phyloP scores from a whole-genome alignment of 2,888 invertebrate species.

The Brassicogethes aeneus region DNA sequence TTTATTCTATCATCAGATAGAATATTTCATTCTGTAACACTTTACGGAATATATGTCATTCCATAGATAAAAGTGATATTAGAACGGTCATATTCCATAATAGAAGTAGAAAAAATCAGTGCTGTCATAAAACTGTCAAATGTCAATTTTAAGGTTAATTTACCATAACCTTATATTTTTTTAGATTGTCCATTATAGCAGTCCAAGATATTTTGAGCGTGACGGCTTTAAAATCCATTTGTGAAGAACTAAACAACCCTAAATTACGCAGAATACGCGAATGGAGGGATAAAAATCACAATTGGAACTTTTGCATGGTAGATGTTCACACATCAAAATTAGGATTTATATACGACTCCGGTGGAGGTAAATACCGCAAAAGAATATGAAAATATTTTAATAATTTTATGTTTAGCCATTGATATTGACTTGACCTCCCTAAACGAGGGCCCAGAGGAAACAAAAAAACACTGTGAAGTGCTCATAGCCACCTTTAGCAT shows the following conservation, averaged over 20 bases:
- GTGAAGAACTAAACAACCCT: conserved; percentile 60
- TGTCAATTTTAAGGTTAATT: too few relatives aligned
- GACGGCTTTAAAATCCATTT: conserved; percentile 58
- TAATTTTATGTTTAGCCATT: conserved; percentile 13
- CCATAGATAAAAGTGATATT: too few relatives aligned
- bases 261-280: conserved; percentile 52
- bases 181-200: conserved; percentile 65
- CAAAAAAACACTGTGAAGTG: conserved; percentile 24
- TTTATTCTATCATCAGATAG: too few relatives aligned
- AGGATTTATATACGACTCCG: conserved; percentile 41
- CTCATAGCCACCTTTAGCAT: conserved; percentile 44
- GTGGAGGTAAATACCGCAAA: conserved; percentile 25
- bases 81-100: too few relatives aligned
- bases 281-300: conserved; percentile 55
- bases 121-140: too few relatives aligned
- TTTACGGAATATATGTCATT: too few relatives aligned
- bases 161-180: too few relatives aligned
- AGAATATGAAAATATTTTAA: not conserved
- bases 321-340: conserved; percentile 33
- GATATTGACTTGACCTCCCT: conserved; percentile 26
- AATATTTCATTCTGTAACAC: too few relatives aligned
- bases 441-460: conserved; percentile 25
- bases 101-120: too few relatives aligned
- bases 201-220: conserved; percentile 64
- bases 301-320: conserved; percentile 53